Evolutionary conservation across 2,888 invertebrate species (phyloP).

Genomic region (Meiosimyza platycephala): DNA sequence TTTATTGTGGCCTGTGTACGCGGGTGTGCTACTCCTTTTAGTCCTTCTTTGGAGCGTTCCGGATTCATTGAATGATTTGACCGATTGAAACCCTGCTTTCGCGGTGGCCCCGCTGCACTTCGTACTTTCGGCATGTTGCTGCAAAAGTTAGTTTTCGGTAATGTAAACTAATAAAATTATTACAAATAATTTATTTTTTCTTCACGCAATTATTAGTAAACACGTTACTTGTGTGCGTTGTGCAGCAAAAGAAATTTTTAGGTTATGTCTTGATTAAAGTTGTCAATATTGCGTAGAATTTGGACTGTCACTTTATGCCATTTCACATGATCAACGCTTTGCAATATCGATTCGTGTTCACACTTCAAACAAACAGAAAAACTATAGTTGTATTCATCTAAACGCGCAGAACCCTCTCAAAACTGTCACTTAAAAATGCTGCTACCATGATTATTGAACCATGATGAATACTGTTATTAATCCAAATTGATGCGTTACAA

Average conservation of each 20-base stretch:
- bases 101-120: constrained; percentile 78
- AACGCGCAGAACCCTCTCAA: no score
- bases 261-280: constrained; percentile 25
- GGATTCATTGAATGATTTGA: constrained; percentile 96
- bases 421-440: no score
- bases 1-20: constrained; percentile 95
- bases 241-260: constrained; percentile 12
- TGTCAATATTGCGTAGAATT: neutral
- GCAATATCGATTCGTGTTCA: no score
- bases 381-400: no score
- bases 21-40: constrained; percentile 86
- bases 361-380: no score
- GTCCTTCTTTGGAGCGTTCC: constrained; percentile 80
- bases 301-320: neutral
- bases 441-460: no score
- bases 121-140: constrained; percentile 80
- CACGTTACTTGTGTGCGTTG: constrained; percentile 4
- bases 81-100: constrained; percentile 85
- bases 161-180: neutral
- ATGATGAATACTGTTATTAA: no score
- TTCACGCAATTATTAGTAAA: constrained; percentile 8
- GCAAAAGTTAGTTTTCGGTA: constrained; percentile 1
- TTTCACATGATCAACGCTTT: no score
- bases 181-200: neutral
- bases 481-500: no score